These are phyloP conservation scores for Sebastes jordani DNA, from an alignment of 2,797 vertebrate genomes.

Conservation along the genomic window DNA sequence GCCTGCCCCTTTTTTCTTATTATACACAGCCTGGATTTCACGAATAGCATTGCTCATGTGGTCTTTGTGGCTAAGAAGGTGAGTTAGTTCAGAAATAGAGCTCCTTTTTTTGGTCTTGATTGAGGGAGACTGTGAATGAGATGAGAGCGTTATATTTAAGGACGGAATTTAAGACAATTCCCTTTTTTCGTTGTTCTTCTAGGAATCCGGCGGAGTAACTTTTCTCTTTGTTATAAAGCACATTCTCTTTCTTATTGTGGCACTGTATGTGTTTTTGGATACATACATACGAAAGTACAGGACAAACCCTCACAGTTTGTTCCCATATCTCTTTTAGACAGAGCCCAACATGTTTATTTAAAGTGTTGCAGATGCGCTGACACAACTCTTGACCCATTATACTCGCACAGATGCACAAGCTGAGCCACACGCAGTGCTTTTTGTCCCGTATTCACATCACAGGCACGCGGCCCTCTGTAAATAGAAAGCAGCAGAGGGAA, in stretches of 20 bases:
- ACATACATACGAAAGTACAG: not conserved
- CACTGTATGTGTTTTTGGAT: not conserved
- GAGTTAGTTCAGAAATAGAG: constrained; percentile 67
- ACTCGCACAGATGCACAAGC: constrained; percentile 33
- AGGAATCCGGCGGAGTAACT: constrained; percentile 58
- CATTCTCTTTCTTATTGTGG: not conserved
- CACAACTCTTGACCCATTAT: constrained; percentile 39
- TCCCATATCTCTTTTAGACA: not conserved
- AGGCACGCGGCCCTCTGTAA: constrained; percentile 42
- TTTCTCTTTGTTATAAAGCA: not conserved
- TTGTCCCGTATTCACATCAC: constrained; percentile 32
- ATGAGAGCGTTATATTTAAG: constrained; percentile 53
- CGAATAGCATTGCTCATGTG: constrained; percentile 72
- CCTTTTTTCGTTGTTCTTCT: constrained; percentile 59
- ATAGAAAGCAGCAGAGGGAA: constrained; percentile 32
- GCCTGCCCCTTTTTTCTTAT: constrained; percentile 70
- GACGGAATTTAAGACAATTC: constrained; percentile 66
- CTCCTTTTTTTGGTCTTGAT: constrained; percentile 57
- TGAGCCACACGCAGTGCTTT: constrained; percentile 20
- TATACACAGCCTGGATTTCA: constrained; percentile 78
- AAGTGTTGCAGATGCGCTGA: constrained; percentile 21
- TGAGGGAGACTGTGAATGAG: constrained; percentile 51
- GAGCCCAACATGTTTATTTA: constrained; percentile 16
- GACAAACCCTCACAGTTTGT: not conserved
- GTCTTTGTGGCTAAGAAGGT: constrained; percentile 69